A percentile compares a stretch with the other conserved stretches of the same genome.
Evolutionary conservation across 35 echinoderm and acorn worm genomes (phyloP).

Genomic region (Ophioderma brevispina): DNA sequence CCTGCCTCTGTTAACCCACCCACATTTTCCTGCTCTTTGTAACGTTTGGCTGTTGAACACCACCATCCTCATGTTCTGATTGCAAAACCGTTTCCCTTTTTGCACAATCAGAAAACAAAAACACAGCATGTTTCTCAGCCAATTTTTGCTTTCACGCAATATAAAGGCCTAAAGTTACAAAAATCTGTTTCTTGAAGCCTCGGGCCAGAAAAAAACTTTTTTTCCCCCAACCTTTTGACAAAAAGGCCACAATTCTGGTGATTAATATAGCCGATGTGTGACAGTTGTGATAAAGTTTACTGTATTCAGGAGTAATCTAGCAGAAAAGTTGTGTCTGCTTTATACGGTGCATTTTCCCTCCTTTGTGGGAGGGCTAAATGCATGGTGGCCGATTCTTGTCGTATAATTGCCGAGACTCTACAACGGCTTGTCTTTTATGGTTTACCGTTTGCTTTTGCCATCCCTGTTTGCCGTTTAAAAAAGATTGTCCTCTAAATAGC

Average conservation of each 20-base stretch:
- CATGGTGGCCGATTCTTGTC: background rate
- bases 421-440: background rate
- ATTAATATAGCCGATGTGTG: background rate
- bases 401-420: background rate
- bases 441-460: background rate
- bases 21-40: too few species aligned
- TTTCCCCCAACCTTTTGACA: background rate
- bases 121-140: background rate
- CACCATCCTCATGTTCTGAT: too few species aligned
- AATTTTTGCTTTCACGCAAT: background rate
- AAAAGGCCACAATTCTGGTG: background rate
- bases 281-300: background rate
- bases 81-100: background rate
- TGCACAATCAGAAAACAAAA: background rate
- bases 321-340: background rate
- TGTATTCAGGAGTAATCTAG: background rate
- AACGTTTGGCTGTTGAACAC: too few species aligned
- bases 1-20: too few species aligned
- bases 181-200: background rate
- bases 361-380: background rate
- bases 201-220: background rate
- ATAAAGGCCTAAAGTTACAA: background rate
- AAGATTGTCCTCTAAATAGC: too few species aligned
- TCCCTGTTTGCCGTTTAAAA: background rate
- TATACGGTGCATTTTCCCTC: background rate